Evolutionary conservation across 2,113 vertebrate species (phyloP), one percentile per base, ranked within the genome.

Genomic region (Girardinichthys multiradiatus): DNA sequence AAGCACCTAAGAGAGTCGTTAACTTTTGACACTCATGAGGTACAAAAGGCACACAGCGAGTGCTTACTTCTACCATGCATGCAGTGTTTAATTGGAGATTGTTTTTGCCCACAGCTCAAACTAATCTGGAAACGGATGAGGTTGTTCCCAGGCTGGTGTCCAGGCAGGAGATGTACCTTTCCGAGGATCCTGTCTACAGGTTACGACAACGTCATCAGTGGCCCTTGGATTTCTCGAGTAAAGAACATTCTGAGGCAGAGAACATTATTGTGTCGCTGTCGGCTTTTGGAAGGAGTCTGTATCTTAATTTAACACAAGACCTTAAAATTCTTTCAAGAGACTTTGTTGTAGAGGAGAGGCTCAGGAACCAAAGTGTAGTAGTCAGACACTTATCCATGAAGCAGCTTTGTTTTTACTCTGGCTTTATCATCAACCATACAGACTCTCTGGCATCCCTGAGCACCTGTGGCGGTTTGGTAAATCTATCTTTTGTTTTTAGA

Each of bases 401-500:
- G 0, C 90, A 92, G 48, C 80, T 76, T 64, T 98, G 97, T 92
- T 97, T 97, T 87, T 99, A 97, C 93, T 95, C 96, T 0, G 97
- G 97, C 66, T 91, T 79, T 60, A 94, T 97, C 24, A 83, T 97
- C 31, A 96, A 97, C 91, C 95, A 94, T 74, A 95, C 91, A 0
- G 87, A 89, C 73, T 97, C 97, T 68, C 91, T 95, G 80, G 97
- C 92, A 71, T 95, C 97, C 0, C 57, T 99, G 86, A 97, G 95
- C 92, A 93, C 95, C 82, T 98, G 96, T 71, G 93, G 93, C 33
- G 97, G 97, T 90, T 95, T 98, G 97, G 97, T 98, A 95, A 94
- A 92, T 89, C 57, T 59, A 72, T 68, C 39, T 66, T 37, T 19
- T 28, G 69, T 72, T 59, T 57, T n/a, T 35, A 48, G 57, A 48